Conservation (phyloP, 1,140 invertebrate genomes). For the Zaprionus africanus region DNA sequence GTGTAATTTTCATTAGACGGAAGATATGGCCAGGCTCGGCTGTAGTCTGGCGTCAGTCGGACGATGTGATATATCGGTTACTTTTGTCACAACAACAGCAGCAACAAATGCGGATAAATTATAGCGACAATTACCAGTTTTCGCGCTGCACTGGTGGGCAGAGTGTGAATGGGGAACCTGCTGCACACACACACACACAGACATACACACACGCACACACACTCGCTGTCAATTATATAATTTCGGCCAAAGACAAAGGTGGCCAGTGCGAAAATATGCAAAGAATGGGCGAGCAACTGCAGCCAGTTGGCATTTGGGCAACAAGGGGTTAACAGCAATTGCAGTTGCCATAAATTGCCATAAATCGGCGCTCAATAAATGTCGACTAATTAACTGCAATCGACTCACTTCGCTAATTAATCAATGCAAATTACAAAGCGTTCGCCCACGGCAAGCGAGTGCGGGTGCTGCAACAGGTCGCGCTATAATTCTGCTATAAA, state of each 20-base stretch:
- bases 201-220: neutral
- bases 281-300: neutral
- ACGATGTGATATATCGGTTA: constrained; percentile 51
- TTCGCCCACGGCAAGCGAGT: constrained; percentile 35
- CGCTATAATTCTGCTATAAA: constrained; percentile 24
- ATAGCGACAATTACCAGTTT: constrained; percentile 56
- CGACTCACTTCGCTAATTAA: constrained; percentile 65
- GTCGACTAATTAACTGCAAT: constrained; percentile 50
- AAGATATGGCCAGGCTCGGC: constrained; percentile 49
- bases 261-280: neutral
- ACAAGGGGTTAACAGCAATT: neutral
- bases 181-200: constrained; percentile 10
- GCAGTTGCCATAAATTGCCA: constrained; percentile 29
- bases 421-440: constrained; percentile 36
- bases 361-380: constrained; percentile 50
- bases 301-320: neutral
- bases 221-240: constrained; percentile 52
- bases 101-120: constrained; percentile 39
- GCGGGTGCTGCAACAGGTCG: constrained; percentile 55
- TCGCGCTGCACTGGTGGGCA: constrained; percentile 51
- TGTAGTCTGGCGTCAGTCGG: constrained; percentile 25
- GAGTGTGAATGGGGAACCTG: constrained; percentile 68
- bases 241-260: constrained; percentile 43
- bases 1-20: constrained; percentile 71
- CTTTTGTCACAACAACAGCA: constrained; percentile 51